These are phyloP conservation scores for Philhelius pedissequus DNA, from an alignment of 2,888 invertebrate genomes.

Conservation along the genomic window DNA sequence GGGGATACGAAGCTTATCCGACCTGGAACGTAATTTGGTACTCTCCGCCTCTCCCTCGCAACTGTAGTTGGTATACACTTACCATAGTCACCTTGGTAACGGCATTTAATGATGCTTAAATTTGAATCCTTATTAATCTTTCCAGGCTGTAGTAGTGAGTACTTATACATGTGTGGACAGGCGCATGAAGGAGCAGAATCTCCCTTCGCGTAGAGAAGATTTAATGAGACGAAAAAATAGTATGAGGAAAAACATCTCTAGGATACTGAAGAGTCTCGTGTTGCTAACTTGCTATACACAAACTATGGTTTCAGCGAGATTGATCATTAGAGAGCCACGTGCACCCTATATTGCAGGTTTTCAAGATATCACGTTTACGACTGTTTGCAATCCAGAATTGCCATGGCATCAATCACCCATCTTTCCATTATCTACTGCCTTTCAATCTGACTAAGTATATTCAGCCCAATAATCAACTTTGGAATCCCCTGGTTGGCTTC, in stretches of 20 bases:
- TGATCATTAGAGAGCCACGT: constrained; percentile 45
- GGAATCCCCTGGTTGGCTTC: background rate
- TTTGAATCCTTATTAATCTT: constrained; percentile 55
- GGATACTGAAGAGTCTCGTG: constrained; percentile 24
- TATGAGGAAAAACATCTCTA: constrained; percentile 24
- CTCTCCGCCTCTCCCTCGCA: background rate
- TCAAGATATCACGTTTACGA: constrained; percentile 19
- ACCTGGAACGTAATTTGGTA: constrained; percentile 13
- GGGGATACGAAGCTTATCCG: background rate
- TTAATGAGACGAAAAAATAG: background rate
- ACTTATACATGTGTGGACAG: no score
- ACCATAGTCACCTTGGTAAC: constrained; percentile 44
- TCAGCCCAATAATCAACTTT: background rate
- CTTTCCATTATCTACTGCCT: background rate
- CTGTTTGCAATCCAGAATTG: constrained; percentile 11
- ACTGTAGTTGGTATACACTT: background rate
- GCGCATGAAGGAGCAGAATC: background rate
- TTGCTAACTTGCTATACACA: constrained; percentile 16
- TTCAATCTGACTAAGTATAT: background rate
- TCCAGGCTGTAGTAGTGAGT: background rate
- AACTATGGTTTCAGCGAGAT: background rate
- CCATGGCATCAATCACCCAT: constrained; percentile 35
- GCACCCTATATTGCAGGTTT: constrained; percentile 9
- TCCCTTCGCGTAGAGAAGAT: background rate
- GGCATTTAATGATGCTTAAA: constrained; percentile 59